Conservation (phyloP, 2,113 vertebrate genomes). For the Bujurquina vittata region DNA sequence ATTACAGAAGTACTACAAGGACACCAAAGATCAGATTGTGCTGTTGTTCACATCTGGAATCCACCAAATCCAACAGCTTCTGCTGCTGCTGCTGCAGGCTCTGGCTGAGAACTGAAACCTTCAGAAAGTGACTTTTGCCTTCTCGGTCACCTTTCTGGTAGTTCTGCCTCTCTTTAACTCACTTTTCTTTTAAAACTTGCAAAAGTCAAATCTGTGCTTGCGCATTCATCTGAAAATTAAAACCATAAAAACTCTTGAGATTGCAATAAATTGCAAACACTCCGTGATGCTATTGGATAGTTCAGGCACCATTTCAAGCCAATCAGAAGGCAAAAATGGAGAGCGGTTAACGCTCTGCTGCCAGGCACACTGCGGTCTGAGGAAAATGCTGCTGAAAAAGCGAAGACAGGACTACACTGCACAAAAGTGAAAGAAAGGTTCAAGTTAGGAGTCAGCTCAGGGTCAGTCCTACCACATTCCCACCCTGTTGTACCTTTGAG, state of each 20-base stretch:
- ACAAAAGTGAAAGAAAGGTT: constrained; percentile 11
- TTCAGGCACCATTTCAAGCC: constrained; percentile 14
- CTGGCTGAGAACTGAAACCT: background rate
- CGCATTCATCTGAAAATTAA: constrained; percentile 1
- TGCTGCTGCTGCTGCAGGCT: background rate
- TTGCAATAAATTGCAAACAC: background rate
- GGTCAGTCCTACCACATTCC: background rate
- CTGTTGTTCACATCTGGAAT: constrained; percentile 16
- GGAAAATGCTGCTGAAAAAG: background rate
- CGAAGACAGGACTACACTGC: background rate
- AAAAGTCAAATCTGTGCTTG: background rate
- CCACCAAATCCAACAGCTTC: background rate
- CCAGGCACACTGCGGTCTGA: background rate
- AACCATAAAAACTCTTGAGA: background rate
- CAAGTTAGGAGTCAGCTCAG: constrained; percentile 1
- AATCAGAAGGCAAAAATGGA: constrained; percentile 31
- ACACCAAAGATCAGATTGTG: background rate
- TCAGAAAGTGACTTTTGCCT: too few relatives aligned
- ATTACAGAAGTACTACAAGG: background rate
- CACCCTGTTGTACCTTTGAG: background rate
- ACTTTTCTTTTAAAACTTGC: background rate
- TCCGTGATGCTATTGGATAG: constrained; percentile 20
- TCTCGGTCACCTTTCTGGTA: background rate
- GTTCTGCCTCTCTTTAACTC: background rate
- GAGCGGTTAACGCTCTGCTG: constrained; percentile 10